Conservation (phyloP, 2,888 invertebrate genomes). For the Tetrapedia diversipes region DNA sequence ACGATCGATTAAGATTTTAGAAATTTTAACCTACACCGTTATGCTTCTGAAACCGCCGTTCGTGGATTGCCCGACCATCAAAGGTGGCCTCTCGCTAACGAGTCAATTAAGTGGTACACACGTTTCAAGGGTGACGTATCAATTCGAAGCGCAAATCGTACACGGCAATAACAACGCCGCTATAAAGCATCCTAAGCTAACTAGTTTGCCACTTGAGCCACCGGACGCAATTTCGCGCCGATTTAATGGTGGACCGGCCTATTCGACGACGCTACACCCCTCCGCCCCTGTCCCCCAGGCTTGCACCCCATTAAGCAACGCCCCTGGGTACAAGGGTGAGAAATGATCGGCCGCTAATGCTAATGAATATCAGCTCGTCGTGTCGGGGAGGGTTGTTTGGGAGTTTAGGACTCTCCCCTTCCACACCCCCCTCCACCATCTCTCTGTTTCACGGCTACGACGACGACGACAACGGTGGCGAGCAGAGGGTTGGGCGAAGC, state of each 20-base stretch:
- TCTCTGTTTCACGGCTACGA: neutral
- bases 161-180: conserved; percentile 51
- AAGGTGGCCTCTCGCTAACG: conserved; percentile 18
- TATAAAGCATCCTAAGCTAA: conserved; percentile 55
- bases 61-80: neutral
- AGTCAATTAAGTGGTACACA: conserved; percentile 48
- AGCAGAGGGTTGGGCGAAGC: too few relatives aligned
- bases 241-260: conserved; percentile 63
- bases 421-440: too few relatives aligned
- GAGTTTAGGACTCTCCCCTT: conserved; percentile 59
- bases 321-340: conserved; percentile 74
- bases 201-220: conserved; percentile 61
- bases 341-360: conserved; percentile 80
- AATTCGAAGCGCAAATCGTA: conserved; percentile 45
- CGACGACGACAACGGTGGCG: neutral
- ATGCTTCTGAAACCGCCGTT: too few relatives aligned
- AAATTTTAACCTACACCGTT: too few relatives aligned
- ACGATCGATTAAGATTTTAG: too few relatives aligned
- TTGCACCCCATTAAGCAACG: conserved; percentile 75
- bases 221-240: conserved; percentile 67
- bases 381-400: conserved; percentile 68
- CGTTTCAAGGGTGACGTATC: conserved; percentile 48
- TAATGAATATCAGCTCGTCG: conserved; percentile 78
- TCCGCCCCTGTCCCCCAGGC: conserved; percentile 54
- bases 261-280: conserved; percentile 52